phyloP scores from a whole-genome alignment of 1,140 invertebrate species.

The Platyscapa corneri region DNA sequence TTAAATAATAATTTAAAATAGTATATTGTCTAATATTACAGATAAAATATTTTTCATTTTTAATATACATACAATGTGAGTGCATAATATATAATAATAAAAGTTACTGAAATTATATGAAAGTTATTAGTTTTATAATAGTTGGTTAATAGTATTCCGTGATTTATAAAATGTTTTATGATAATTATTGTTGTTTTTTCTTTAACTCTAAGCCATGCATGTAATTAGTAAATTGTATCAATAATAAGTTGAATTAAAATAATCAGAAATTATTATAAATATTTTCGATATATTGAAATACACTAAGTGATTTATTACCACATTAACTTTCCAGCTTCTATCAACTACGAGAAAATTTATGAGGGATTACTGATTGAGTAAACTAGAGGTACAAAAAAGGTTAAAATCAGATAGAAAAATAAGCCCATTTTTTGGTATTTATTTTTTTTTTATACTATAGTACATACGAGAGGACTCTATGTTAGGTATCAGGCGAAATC shows the following conservation, averaged over 20 bases:
- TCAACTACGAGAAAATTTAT: not conserved
- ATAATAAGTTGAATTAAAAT: not conserved
- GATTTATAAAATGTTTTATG: too few relatives aligned
- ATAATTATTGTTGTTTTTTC: not conserved
- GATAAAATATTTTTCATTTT: too few relatives aligned
- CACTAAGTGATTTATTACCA: not conserved
- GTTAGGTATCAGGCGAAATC: not conserved
- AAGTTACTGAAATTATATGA: too few relatives aligned
- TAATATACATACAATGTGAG: too few relatives aligned
- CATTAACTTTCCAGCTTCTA: not conserved
- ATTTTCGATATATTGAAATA: not conserved
- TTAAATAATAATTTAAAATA: too few relatives aligned
- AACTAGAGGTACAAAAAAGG: not conserved
- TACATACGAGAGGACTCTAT: not conserved
- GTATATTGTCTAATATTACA: too few relatives aligned
- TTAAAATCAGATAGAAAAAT: not conserved
- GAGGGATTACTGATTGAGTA: not conserved
- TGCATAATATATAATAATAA: too few relatives aligned
- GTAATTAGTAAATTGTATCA: not conserved
- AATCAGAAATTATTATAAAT: not conserved
- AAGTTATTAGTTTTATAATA: too few relatives aligned
- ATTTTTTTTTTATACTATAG: not conserved
- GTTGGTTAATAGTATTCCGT: too few relatives aligned
- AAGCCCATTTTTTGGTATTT: not conserved
- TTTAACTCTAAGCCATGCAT: not conserved